A percentile compares a stretch with the other conserved stretches of the same genome.
Evolutionary conservation across 2,888 invertebrate genomes (phyloP).

Genomic region (Cephus sareptanus): DNA sequence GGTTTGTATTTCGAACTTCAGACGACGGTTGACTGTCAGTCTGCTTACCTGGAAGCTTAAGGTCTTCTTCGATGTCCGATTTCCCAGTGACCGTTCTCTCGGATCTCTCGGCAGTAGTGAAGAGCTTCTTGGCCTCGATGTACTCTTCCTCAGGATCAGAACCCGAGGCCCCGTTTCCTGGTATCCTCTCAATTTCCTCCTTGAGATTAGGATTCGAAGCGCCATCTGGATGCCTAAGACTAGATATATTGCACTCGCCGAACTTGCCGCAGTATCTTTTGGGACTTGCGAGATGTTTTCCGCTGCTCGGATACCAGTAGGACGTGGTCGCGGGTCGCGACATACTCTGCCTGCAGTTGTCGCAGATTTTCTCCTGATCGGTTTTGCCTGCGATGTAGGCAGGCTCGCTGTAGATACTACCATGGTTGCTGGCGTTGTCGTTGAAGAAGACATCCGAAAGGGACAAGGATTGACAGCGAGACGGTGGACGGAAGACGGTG

Average conservation of each 20-base stretch:
- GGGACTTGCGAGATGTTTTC: conserved; percentile 69
- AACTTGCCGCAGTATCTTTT: conserved; percentile 75
- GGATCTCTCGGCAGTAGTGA: conserved; percentile 54
- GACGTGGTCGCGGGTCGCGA: conserved; percentile 76
- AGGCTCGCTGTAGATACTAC: conserved; percentile 89
- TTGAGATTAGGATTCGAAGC: conserved; percentile 92
- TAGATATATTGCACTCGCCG: conserved; percentile 72
- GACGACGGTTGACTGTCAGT: too few species aligned
- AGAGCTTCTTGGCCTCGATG: conserved; percentile 64
- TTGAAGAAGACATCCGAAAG: conserved; percentile 77
- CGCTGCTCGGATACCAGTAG: conserved; percentile 72
- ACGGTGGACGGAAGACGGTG: conserved; percentile 67
- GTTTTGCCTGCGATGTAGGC: conserved; percentile 71
- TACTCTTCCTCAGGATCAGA: conserved; percentile 70
- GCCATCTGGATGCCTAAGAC: conserved; percentile 88
- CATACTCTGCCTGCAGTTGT: conserved; percentile 80
- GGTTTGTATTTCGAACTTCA: background rate
- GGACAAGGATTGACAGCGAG: conserved; percentile 78
- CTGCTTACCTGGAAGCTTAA: conserved; percentile 50
- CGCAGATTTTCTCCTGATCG: conserved; percentile 79
- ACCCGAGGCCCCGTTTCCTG: conserved; percentile 74
- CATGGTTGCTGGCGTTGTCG: conserved; percentile 76
- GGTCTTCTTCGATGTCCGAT: conserved; percentile 63
- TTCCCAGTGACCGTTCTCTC: conserved; percentile 64
- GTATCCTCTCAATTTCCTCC: conserved; percentile 73